These are phyloP conservation scores for Myotis pilosus DNA, from an alignment of 2,797 vertebrate genomes.

Conservation along the genomic window DNA sequence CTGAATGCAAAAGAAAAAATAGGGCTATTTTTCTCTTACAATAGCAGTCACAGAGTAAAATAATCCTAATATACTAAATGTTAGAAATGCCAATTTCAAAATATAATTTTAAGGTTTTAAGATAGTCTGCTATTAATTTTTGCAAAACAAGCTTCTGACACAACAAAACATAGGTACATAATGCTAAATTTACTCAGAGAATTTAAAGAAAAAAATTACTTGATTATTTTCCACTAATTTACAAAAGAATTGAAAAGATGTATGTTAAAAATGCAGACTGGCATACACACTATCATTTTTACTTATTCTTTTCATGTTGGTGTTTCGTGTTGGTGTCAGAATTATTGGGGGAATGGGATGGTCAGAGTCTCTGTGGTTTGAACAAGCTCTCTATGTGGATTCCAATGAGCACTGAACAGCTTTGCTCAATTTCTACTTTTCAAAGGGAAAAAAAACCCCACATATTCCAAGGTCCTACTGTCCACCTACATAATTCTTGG, in stretches of 20 bases:
- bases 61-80: slow-evolving; percentile 24
- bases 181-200: background rate
- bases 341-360: fast-evolving
- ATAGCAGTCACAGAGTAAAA: background rate
- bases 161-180: slow-evolving; percentile 10
- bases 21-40: background rate
- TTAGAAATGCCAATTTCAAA: background rate
- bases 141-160: slow-evolving; percentile 8
- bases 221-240: background rate
- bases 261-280: background rate
- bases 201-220: background rate
- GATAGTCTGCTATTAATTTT: background rate
- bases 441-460: background rate
- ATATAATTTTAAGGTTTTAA: slow-evolving; percentile 30
- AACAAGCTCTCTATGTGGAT: background rate
- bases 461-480: background rate
- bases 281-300: background rate
- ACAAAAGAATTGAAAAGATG: background rate
- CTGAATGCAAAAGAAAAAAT: slow-evolving; percentile 41
- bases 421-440: background rate
- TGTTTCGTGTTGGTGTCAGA: background rate
- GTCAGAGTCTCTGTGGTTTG: background rate
- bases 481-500: background rate
- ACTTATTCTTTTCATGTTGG: background rate
- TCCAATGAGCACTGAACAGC: background rate